Percentiles rank a stretch among this genome's conserved stretches.
Evolutionary conservation across 1,140 invertebrate species (phyloP).

Genomic region (Calliopsis andreniformis): DNA sequence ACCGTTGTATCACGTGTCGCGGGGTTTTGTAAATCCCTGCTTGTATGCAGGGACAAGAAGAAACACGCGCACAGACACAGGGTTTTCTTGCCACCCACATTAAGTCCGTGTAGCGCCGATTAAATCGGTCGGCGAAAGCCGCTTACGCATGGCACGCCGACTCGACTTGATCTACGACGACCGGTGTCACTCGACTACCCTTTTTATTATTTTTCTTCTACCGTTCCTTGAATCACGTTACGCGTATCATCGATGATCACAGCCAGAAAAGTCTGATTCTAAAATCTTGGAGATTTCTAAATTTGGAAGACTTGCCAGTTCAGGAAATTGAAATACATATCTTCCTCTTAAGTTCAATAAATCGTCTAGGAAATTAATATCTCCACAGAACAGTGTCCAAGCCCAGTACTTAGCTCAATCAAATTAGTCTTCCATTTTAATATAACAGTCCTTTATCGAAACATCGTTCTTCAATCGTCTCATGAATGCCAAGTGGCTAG

Average conservation of each 20-base stretch:
- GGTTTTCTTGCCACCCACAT: slow-evolving; percentile 49
- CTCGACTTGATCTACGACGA: slow-evolving; percentile 41
- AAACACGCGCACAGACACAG: slow-evolving; percentile 4
- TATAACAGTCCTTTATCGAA: no score
- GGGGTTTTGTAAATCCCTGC: slow-evolving; percentile 25
- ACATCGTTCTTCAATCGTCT: no score
- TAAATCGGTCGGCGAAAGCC: slow-evolving; percentile 61
- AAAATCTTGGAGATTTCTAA: no score
- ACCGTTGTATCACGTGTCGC: slow-evolving; percentile 17
- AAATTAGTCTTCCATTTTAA: no score
- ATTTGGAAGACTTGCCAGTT: no score
- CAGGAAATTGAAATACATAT: no score
- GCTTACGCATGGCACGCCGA: slow-evolving; percentile 33
- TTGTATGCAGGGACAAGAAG: not conserved
- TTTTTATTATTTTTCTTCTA: not conserved
- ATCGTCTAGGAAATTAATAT: no score
- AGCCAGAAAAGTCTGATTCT: no score
- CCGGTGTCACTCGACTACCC: slow-evolving; percentile 30
- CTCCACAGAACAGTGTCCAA: no score
- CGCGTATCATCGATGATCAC: not conserved
- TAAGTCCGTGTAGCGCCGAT: slow-evolving; percentile 35
- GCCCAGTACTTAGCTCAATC: no score
- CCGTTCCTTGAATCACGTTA: not conserved
- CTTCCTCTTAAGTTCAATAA: no score
- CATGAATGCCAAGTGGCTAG: no score